A percentile compares a stretch with the other conserved stretches of the same genome.
These are phyloP conservation scores for Leptatherina wallacei DNA, from an alignment of 2,797 vertebrate species.

Conservation along the genomic window DNA sequence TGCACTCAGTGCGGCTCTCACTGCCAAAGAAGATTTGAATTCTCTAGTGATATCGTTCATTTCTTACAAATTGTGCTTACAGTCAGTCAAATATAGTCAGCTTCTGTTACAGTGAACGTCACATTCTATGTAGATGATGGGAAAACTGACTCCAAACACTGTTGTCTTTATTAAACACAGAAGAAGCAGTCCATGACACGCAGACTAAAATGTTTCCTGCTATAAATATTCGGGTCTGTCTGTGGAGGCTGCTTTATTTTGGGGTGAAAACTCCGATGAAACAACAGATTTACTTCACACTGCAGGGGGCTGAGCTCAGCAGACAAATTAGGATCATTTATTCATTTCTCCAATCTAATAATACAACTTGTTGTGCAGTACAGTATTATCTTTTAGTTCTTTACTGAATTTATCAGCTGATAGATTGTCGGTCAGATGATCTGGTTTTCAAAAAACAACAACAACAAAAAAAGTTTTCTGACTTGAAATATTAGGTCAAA, in stretches of 20 bases:
- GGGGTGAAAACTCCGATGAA: neutral
- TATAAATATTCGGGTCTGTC: neutral
- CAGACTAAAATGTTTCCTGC: neutral
- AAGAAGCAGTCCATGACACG: neutral
- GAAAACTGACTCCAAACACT: neutral
- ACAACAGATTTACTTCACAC: neutral
- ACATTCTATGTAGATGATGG: neutral
- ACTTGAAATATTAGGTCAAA: neutral
- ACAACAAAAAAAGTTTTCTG: neutral
- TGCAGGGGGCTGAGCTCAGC: neutral
- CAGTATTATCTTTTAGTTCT: neutral
- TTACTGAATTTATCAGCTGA: neutral
- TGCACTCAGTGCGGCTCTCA: neutral
- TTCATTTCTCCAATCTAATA: neutral
- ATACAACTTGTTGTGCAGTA: neutral
- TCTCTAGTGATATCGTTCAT: neutral
- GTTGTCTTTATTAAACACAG: neutral
- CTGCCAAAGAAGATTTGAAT: neutral
- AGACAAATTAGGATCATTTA: neutral
- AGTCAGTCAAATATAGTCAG: neutral
- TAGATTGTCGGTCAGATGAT: rapidly evolving
- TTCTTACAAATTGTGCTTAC: neutral
- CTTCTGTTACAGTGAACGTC: neutral
- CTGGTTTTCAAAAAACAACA: neutral
- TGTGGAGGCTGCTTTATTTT: neutral